These are phyloP conservation scores for Melanotus villosus DNA, from an alignment of 2,888 invertebrate genomes.

Conservation along the genomic window DNA sequence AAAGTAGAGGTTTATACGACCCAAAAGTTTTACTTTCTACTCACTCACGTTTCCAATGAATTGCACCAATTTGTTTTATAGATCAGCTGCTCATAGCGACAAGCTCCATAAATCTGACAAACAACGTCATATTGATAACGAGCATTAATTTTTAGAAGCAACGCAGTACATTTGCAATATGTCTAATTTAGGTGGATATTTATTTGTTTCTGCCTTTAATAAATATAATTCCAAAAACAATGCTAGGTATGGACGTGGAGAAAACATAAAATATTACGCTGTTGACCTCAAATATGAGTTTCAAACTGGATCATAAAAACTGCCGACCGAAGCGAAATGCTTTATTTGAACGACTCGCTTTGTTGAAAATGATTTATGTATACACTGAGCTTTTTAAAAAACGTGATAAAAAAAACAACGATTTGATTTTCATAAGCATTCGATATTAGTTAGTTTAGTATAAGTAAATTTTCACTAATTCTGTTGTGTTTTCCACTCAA, in stretches of 20 bases:
- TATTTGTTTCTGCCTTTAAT: not conserved
- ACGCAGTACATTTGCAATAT: too few relatives aligned
- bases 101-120: too few relatives aligned
- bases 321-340: conserved; percentile 30
- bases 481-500: not conserved
- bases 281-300: conserved; percentile 32
- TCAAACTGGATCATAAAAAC: conserved; percentile 33
- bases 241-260: conserved; percentile 25
- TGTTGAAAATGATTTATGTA: conserved; percentile 34
- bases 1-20: too few relatives aligned
- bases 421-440: conserved; percentile 13
- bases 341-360: conserved; percentile 33
- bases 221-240: conserved; percentile 22
- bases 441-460: not conserved
- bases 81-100: too few relatives aligned
- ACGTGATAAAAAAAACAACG: conserved; percentile 7
- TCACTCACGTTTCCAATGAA: too few relatives aligned
- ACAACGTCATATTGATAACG: too few relatives aligned
- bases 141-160: too few relatives aligned
- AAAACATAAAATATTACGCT: conserved; percentile 27
- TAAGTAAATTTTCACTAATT: not conserved
- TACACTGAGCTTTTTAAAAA: conserved; percentile 15
- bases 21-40: too few relatives aligned
- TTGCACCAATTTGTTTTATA: too few relatives aligned
- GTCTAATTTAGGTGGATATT: too few relatives aligned